Percentiles rank a stretch among this genome's conserved stretches.
Conservation (phyloP, 2,888 invertebrate species). For the Xylota sylvarum region DNA sequence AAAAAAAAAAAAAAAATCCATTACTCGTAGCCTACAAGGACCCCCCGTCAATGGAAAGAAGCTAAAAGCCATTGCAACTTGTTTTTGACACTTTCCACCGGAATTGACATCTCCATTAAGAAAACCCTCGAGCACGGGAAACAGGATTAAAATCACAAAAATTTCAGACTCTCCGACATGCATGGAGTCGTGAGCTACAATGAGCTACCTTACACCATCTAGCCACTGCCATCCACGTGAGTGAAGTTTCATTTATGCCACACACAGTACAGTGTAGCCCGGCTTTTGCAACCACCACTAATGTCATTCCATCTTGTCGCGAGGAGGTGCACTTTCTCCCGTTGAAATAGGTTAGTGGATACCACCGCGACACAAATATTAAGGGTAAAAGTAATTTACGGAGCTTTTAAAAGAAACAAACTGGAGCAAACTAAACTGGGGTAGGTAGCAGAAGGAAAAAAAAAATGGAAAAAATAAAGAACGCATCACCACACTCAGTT, state of each 20-base stretch:
- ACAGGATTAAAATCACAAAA: conserved; percentile 18
- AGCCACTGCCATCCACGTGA: conserved; percentile 34
- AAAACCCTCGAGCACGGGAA: neutral
- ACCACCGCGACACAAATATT: conserved; percentile 57
- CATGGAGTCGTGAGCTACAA: neutral
- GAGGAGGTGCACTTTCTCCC: conserved; percentile 22
- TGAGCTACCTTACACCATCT: neutral
- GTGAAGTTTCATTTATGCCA: conserved; percentile 42
- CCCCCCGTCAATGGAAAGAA: neutral
- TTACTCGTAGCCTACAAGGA: neutral
- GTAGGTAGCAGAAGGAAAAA: neutral
- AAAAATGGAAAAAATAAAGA: neutral
- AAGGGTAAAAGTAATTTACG: conserved; percentile 67
- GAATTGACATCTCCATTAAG: conserved; percentile 44
- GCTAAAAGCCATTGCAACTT: neutral
- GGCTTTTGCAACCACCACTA: conserved; percentile 32
- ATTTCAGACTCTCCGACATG: neutral
- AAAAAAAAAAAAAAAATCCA: conserved; percentile 14
- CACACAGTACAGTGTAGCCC: conserved; percentile 22
- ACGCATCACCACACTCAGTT: conserved; percentile 24
- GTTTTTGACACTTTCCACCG: conserved; percentile 23
- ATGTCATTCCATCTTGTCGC: conserved; percentile 44
- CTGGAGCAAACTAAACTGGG: conserved; percentile 57
- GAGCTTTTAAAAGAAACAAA: conserved; percentile 68
- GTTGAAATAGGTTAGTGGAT: conserved; percentile 45